phyloP scores from a whole-genome alignment of 1,140 invertebrate species.

The Pristionchus pacificus region DNA sequence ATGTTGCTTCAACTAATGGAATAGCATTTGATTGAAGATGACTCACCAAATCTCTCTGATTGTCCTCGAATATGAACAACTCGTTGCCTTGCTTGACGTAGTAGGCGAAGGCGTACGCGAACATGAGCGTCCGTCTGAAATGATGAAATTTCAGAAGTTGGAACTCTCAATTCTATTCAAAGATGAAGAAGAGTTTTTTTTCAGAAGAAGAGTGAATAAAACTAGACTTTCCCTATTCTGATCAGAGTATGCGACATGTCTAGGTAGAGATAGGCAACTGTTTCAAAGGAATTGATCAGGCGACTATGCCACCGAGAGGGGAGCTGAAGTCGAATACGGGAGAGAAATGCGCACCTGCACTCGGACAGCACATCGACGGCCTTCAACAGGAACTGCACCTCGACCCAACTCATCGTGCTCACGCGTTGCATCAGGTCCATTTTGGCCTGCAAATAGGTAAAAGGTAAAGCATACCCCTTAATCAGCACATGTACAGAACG shows the following conservation, averaged over 20 bases:
- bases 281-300: no score
- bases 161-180: no score
- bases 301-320: no score
- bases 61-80: conserved; percentile 96
- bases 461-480: no score
- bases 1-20: neutral
- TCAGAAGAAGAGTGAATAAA: no score
- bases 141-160: neutral
- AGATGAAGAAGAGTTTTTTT: no score
- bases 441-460: conserved; percentile 79
- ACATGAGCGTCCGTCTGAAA: conserved; percentile 86
- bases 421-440: conserved; percentile 9
- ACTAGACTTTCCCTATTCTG: no score
- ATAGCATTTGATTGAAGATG: neutral
- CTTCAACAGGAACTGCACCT: conserved; percentile 88
- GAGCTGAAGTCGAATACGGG: no score
- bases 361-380: conserved; percentile 94
- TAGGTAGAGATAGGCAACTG: no score
- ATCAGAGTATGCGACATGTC: no score
- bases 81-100: conserved; percentile 96
- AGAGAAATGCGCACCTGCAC: conserved; percentile 69
- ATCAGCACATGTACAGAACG: no score
- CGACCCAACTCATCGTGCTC: conserved; percentile 14
- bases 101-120: conserved; percentile 98
- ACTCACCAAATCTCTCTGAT: conserved; percentile 69